Conservation (phyloP, 2,797 vertebrate genomes). For the Clangula hyemalis region DNA sequence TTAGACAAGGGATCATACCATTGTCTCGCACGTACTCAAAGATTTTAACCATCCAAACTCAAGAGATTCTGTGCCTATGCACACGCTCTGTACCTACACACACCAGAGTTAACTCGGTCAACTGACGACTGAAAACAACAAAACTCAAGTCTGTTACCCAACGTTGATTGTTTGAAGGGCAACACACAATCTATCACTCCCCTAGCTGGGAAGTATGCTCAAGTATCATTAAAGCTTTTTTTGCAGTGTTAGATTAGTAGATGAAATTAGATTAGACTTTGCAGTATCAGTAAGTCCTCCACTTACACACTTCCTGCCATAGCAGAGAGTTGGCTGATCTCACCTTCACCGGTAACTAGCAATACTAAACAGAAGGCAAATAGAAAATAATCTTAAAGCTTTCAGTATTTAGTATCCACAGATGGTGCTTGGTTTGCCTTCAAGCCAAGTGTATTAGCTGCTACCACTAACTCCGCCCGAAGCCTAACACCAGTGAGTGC, state of each 20-base stretch:
- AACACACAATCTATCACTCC: background rate
- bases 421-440: background rate
- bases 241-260: background rate
- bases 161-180: background rate
- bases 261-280: background rate
- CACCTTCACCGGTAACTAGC: fast-evolving
- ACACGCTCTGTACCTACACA: background rate
- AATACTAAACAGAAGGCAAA: background rate
- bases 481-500: background rate
- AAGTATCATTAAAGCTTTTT: background rate
- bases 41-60: background rate
- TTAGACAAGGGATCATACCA: background rate
- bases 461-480: background rate
- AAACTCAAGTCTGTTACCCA: background rate
- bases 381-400: background rate
- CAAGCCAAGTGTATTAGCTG: background rate
- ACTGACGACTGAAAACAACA: background rate
- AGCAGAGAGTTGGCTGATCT: background rate
- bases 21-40: background rate
- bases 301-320: background rate
- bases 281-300: background rate
- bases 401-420: background rate
- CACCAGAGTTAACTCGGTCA: background rate
- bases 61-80: background rate
- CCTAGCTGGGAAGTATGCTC: background rate